Percentiles rank a stretch among this genome's conserved stretches.
Conservation (phyloP, 2,888 invertebrate genomes). For the Epistrophe eligans region DNA sequence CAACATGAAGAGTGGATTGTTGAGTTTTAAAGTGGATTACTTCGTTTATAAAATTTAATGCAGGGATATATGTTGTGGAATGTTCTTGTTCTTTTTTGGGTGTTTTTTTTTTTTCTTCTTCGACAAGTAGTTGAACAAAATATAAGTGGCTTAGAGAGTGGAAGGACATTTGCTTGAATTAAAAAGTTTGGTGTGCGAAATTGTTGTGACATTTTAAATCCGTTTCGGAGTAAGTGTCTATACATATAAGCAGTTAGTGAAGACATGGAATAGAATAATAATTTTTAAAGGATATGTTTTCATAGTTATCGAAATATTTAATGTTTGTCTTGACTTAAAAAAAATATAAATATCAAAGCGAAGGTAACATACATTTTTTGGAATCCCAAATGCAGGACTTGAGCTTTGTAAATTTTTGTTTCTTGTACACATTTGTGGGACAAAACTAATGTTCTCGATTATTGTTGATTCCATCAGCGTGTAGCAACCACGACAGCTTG, state of each 20-base stretch:
- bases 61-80: constrained; percentile 42
- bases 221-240: background rate
- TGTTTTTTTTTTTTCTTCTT: background rate
- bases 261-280: background rate
- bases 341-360: no score
- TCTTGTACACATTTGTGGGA: no score
- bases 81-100: constrained; percentile 35
- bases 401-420: no score
- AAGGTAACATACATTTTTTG: no score
- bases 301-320: no score
- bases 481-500: no score
- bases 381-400: no score
- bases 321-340: no score
- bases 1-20: constrained; percentile 66
- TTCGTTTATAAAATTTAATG: constrained; percentile 62
- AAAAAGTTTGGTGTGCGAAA: constrained; percentile 9
- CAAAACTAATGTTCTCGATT: no score
- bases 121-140: constrained; percentile 23
- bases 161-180: constrained; percentile 17
- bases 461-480: no score
- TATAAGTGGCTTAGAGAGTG: constrained; percentile 24
- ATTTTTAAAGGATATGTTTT: background rate
- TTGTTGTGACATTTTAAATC: constrained; percentile 23
- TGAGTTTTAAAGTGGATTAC: constrained; percentile 73
- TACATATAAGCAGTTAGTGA: background rate